Evolutionary conservation across 1,140 invertebrate genomes (phyloP), one percentile per base, ranked within the genome.

Genomic region (Musca vetustissima): DNA sequence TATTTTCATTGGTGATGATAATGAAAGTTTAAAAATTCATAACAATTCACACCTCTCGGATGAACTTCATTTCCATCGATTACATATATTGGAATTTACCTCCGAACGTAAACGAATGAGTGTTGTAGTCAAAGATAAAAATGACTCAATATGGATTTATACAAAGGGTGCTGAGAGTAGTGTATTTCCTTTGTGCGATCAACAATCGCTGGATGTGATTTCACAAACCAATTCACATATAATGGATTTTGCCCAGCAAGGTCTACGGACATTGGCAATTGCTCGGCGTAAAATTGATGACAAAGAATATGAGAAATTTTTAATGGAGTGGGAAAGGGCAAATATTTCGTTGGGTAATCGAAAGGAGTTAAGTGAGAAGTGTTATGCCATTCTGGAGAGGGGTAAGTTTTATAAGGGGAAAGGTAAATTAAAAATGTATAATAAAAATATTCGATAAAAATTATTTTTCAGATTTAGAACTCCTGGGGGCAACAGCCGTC

Each of bases 1-100:
- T 8, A 85, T 92, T 1, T 93, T 88, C 72, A 78, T 85, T 4
- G 90, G 88, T 1, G 87, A 89, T 59, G 85, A 87, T 47, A 85
- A 88, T 28, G 85, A 87, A 24, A 74, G 84, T 0, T 72, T 82
- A 0, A 73, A 71, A 48, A 83, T 70, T 70, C 70, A 74, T 0
- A 70, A 80, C 28, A 8, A 28, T 32, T 75, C 78, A 28, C 6
- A 79, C 79, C 1, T 79, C 79, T 1, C 79, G 81, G 21, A 32
- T 81, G 71, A 77, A 78, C 71, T 77, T 78, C 67, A 74, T 36
- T 98, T 94, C 83, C 90, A 98, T 83, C 88, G 98, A 50, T 83
- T 99, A 17, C 95, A 98, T 83, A 91, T 98, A 0, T 88, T 99
- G 22, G 98, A 99, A 79, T 99, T 99, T 80, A 98, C 94, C 0